Percentiles rank a stretch among this genome's conserved stretches.
Conservation (phyloP, 2,113 vertebrate genomes). For the Stigmatopora nigra region DNA sequence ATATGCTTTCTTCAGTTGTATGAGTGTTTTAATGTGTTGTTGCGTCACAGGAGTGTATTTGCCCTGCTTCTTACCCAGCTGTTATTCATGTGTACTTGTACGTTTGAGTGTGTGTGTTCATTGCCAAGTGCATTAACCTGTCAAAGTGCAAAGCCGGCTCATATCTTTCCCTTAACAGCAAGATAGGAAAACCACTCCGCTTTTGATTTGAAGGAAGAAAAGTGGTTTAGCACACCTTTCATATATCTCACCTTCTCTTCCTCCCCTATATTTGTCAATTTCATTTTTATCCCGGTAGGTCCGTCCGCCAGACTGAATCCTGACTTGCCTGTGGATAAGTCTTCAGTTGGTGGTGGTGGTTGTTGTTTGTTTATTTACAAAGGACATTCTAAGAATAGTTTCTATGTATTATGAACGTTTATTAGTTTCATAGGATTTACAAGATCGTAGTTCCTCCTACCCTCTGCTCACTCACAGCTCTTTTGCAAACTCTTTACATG, state of each 20-base stretch:
- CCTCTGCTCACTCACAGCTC: neutral
- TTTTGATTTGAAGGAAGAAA: constrained; percentile 58
- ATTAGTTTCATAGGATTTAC: neutral
- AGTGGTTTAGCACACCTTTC: constrained; percentile 55
- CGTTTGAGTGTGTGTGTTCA: constrained; percentile 3
- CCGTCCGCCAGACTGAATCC: constrained; percentile 33
- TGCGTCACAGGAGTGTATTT: constrained; percentile 16
- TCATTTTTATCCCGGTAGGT: constrained; percentile 33
- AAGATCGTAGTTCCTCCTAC: neutral
- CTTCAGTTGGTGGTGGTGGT: neutral
- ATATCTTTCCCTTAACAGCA: constrained; percentile 58
- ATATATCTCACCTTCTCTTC: constrained; percentile 44
- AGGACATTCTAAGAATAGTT: neutral
- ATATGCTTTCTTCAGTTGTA: neutral
- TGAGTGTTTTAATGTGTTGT: neutral
- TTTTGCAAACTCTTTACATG: neutral
- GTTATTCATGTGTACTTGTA: constrained; percentile 1
- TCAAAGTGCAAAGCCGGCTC: constrained; percentile 41
- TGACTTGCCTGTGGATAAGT: constrained; percentile 25
- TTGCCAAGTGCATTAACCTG: constrained; percentile 46
- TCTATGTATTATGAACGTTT: too few relatives aligned
- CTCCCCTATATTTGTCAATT: constrained; percentile 48
- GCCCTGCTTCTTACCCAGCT: constrained; percentile 12
- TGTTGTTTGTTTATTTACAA: neutral
- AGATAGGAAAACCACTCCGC: constrained; percentile 61